Evolutionary conservation across 2,797 vertebrate genomes (phyloP).

Genomic region (Amazona ochrocephala): DNA sequence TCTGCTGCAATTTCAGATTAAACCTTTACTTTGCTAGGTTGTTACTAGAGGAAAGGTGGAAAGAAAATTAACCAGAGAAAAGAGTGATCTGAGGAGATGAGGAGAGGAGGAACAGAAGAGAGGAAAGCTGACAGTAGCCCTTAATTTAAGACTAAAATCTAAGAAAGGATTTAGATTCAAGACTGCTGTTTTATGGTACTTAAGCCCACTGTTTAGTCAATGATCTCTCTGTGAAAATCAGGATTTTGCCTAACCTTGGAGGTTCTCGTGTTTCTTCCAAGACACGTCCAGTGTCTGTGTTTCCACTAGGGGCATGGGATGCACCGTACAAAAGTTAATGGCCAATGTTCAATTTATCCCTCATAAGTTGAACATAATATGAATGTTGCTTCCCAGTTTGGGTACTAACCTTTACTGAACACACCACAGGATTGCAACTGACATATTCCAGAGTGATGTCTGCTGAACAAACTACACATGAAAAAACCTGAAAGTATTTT

Average conservation of each 20-base stretch:
- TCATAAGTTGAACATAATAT: not conserved
- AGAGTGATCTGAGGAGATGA: not conserved
- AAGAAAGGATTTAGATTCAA: not conserved
- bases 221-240: not conserved
- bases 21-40: not conserved
- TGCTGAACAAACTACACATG: not conserved
- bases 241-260: not conserved
- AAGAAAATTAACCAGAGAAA: not conserved
- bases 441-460: fast-evolving
- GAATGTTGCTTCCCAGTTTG: not conserved
- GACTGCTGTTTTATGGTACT: not conserved
- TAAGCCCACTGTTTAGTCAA: not conserved
- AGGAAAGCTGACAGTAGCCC: not conserved
- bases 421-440: not conserved
- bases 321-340: not conserved
- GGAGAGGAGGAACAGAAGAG: not conserved
- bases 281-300: fast-evolving
- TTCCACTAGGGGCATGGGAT: not conserved
- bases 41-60: not conserved
- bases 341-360: not conserved
- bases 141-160: not conserved
- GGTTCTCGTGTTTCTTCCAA: not conserved
- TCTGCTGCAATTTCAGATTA: not conserved
- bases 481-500: not conserved
- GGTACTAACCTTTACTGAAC: not conserved